Conservation (phyloP, 37 sponge, comb jelly and placozoan species). For the Tethya wilhelma region DNA sequence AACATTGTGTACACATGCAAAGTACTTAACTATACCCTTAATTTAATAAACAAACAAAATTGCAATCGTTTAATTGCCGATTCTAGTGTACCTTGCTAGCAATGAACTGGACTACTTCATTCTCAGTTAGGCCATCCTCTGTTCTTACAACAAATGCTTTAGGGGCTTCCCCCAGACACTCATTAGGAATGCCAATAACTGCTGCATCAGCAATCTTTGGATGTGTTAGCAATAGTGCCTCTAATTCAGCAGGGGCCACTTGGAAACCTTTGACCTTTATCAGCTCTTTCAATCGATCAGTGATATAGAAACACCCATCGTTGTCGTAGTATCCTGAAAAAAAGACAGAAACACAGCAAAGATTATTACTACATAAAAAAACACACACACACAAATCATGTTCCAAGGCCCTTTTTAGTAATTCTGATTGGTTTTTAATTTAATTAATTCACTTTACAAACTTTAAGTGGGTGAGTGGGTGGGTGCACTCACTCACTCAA, state of each 20-base stretch:
- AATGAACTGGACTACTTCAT: slow-evolving; percentile 65
- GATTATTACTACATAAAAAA: no score
- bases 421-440: no score
- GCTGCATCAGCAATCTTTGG: slow-evolving; percentile 86
- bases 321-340: slow-evolving; percentile 84
- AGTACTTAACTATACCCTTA: no score
- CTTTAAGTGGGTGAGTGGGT: no score
- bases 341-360: no score
- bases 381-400: no score
- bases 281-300: slow-evolving; percentile 91
- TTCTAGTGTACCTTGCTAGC: slow-evolving; percentile 28
- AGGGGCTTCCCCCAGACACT: slow-evolving; percentile 84
- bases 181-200: slow-evolving; percentile 84
- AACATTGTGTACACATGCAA: no score
- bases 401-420: no score
- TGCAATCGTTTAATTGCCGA: no score
- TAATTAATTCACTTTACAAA: no score
- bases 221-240: slow-evolving; percentile 77
- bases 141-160: slow-evolving; percentile 88
- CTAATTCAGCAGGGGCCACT: slow-evolving; percentile 93
- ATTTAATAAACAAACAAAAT: no score
- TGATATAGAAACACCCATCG: slow-evolving; percentile 82
- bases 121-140: slow-evolving; percentile 48
- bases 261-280: slow-evolving; percentile 94
- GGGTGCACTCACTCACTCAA: no score